These are phyloP conservation scores for Botia kubotai DNA, from an alignment of 2,797 vertebrate genomes.

Conservation along the genomic window DNA sequence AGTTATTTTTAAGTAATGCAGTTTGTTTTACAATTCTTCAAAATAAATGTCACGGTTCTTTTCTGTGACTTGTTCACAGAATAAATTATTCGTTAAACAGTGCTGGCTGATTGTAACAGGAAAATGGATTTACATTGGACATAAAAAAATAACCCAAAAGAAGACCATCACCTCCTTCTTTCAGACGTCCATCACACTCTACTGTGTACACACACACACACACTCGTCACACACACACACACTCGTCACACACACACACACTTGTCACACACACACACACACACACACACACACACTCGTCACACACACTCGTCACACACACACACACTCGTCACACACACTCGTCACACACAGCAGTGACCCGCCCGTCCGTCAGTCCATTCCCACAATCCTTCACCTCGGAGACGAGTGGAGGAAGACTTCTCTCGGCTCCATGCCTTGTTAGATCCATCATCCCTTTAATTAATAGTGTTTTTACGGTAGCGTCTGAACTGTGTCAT, in stretches of 20 bases:
- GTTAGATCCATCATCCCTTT: constrained; percentile 99
- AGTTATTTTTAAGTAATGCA: too few species aligned
- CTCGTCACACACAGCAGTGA: constrained; percentile 15
- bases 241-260: too few species aligned
- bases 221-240: too few species aligned
- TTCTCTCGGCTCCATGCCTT: constrained; percentile 88
- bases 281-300: constrained; percentile 35
- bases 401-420: constrained; percentile 74
- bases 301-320: constrained; percentile 15
- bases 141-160: too few species aligned
- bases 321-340: constrained; percentile 20
- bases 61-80: too few species aligned
- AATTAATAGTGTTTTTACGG: constrained; percentile 99
- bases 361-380: constrained; percentile 42
- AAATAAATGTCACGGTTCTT: too few species aligned
- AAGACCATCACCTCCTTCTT: not conserved
- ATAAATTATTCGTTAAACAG: too few species aligned
- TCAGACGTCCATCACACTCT: not conserved
- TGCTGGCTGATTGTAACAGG: too few species aligned
- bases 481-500: constrained; percentile 98
- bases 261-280: too few species aligned
- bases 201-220: not conserved
- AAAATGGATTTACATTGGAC: too few species aligned
- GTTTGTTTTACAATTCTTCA: too few species aligned
- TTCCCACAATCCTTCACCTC: constrained; percentile 76